Evolutionary conservation across 2,113 vertebrate genomes (phyloP).

Genomic region (Sinosuthora webbiana): DNA sequence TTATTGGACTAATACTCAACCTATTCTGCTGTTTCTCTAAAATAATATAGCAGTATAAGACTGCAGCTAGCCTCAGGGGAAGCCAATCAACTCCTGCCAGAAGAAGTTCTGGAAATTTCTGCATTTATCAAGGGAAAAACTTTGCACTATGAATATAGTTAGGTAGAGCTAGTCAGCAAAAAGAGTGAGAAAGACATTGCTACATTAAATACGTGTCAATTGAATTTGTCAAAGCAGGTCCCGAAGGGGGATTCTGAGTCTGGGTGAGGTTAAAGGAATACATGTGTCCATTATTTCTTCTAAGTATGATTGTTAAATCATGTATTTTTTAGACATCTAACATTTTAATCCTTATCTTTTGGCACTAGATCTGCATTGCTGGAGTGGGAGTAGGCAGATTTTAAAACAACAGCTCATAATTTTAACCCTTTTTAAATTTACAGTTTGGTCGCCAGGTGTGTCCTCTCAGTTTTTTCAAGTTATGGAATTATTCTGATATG

Average conservation of each 20-base stretch:
- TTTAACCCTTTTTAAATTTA: neutral
- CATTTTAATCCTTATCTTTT: conserved; percentile 4
- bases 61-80: neutral
- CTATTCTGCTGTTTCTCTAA: neutral
- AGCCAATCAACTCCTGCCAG: neutral
- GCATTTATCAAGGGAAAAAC: neutral
- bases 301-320: neutral
- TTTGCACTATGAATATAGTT: neutral
- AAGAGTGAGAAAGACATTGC: neutral
- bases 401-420: neutral
- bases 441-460: neutral
- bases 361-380: conserved; percentile 10
- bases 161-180: neutral
- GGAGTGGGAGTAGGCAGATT: conserved; percentile 20
- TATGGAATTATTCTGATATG: neutral
- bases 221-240: neutral
- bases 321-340: neutral
- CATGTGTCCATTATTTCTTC: neutral
- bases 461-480: neutral
- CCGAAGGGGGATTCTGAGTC: neutral
- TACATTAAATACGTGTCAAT: neutral
- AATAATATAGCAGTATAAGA: neutral
- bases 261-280: neutral
- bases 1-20: neutral
- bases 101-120: neutral